These are phyloP conservation scores for Beris morrisii DNA, from an alignment of 2,888 invertebrate genomes.

Conservation along the genomic window DNA sequence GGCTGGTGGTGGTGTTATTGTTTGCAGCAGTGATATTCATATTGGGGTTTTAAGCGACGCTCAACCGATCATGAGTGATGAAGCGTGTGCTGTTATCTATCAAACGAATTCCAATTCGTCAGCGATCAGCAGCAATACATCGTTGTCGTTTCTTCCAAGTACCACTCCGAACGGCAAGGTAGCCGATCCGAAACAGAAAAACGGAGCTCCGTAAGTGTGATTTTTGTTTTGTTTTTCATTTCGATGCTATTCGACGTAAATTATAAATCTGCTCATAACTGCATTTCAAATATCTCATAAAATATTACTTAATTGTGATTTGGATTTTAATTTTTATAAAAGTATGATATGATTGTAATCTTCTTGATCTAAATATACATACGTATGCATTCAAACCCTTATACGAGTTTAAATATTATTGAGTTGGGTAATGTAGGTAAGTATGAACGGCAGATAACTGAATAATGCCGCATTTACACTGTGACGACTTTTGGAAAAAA, in stretches of 20 bases:
- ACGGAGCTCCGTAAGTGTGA: conserved; percentile 37
- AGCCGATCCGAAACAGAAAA: conserved; percentile 21
- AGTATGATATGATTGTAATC: too few species aligned
- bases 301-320: too few species aligned
- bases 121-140: neutral
- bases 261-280: too few species aligned
- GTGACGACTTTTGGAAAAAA: too few species aligned
- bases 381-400: too few species aligned
- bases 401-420: too few species aligned
- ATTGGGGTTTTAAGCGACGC: neutral
- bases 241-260: conserved; percentile 25
- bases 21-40: neutral
- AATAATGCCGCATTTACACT: too few species aligned
- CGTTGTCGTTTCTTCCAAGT: neutral
- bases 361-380: too few species aligned
- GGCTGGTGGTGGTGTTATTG: neutral
- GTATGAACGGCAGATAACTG: too few species aligned
- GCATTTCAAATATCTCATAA: too few species aligned
- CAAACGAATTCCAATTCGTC: neutral
- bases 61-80: conserved; percentile 14
- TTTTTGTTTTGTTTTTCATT: conserved; percentile 29
- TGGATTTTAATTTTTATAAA: too few species aligned
- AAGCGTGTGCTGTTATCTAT: conserved; percentile 32
- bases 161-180: neutral
- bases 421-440: too few species aligned